phyloP scores from a whole-genome alignment of 1,140 invertebrate species.

The Frieseomelitta varia region DNA sequence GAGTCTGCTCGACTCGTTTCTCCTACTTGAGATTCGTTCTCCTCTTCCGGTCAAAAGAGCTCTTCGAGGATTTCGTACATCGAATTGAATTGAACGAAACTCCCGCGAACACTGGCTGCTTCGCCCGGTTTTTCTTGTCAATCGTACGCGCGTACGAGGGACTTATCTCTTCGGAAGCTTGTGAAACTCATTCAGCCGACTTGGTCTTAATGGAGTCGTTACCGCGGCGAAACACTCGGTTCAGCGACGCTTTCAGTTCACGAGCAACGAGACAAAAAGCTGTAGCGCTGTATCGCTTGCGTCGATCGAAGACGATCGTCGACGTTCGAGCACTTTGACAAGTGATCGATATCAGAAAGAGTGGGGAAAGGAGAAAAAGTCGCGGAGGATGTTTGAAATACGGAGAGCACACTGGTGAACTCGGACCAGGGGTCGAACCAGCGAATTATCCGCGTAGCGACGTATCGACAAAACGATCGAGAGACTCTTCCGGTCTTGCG shows the following conservation, averaged over 20 bases:
- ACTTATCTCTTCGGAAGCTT: not conserved
- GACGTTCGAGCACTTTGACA: not conserved
- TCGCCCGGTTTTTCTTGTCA: not conserved
- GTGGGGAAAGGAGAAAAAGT: too few species aligned
- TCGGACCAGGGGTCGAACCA: not conserved
- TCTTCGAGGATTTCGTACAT: not conserved
- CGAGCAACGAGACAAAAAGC: not conserved
- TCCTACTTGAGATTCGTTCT: not conserved
- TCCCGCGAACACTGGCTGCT: not conserved
- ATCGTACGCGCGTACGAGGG: not conserved
- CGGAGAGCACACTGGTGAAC: not conserved
- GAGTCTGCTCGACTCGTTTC: not conserved
- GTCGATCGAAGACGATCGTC: too few species aligned
- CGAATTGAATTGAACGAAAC: not conserved
- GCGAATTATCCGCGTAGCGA: not conserved
- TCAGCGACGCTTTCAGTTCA: too few species aligned
- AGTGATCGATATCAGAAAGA: not conserved
- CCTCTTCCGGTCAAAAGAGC: not conserved
- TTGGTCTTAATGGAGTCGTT: too few species aligned
- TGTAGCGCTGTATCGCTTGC: not conserved
- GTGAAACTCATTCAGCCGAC: not conserved
- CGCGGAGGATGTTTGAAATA: not conserved
- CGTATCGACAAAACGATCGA: constrained; percentile 21
- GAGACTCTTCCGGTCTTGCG: not conserved
- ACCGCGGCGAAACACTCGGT: not conserved